A percentile compares a stretch with the other conserved stretches of the same genome.
Conservation (phyloP, 2,797 vertebrate genomes). For the Onychomys torridus region DNA sequence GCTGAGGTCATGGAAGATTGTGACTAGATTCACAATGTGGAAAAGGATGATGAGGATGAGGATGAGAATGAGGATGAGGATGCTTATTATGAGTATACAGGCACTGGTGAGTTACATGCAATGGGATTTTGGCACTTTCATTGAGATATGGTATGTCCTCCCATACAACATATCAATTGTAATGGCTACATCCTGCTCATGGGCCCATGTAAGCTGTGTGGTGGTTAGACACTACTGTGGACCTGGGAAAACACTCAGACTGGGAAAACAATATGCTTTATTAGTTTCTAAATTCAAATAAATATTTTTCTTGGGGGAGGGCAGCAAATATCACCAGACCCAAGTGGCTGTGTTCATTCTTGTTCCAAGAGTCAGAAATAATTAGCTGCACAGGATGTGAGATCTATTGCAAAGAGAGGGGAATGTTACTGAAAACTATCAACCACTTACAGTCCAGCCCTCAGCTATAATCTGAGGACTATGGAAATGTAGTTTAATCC, state of each 20-base stretch:
- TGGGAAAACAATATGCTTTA: not conserved
- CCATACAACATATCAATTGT: not conserved
- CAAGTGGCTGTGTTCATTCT: not conserved
- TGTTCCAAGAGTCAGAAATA: not conserved
- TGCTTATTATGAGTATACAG: not conserved
- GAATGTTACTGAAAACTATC: not conserved
- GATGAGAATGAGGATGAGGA: not conserved
- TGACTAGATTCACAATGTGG: too few species aligned
- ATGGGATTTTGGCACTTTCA: not conserved
- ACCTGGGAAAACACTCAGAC: not conserved
- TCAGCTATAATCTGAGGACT: not conserved
- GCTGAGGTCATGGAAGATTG: accelerated
- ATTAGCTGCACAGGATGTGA: not conserved
- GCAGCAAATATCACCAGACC: not conserved
- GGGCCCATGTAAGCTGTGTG: accelerated
- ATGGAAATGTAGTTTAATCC: not conserved
- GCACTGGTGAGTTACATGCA: not conserved
- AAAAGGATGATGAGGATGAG: not conserved
- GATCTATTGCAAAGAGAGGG: not conserved
- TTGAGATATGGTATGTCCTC: not conserved
- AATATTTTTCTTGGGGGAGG: not conserved
- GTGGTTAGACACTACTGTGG: not conserved
- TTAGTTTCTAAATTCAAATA: not conserved
- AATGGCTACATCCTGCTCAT: not conserved
- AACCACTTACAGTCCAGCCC: not conserved